These are phyloP conservation scores for Caenorhabditis auriculariae DNA, from an alignment of 2,888 invertebrate species.

Conservation along the genomic window DNA sequence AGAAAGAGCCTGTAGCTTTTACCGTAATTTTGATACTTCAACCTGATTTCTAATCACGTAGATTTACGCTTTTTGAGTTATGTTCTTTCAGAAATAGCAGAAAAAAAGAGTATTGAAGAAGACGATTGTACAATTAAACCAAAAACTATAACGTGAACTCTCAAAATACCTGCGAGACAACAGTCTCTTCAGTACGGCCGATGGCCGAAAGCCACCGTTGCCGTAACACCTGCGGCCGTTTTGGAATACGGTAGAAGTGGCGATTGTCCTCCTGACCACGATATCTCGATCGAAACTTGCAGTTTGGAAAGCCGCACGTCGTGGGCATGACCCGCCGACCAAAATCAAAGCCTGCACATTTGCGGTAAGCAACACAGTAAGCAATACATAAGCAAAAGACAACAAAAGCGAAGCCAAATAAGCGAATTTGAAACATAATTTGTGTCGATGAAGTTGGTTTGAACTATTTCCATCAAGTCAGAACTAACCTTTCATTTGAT, in stretches of 20 bases:
- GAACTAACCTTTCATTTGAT: too few relatives aligned
- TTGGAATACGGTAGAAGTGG: constrained; percentile 67
- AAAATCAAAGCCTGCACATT: constrained; percentile 3
- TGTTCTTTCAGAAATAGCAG: too few relatives aligned
- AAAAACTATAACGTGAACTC: constrained; percentile 9
- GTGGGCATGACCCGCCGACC: constrained; percentile 62
- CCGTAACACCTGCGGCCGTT: constrained; percentile 64
- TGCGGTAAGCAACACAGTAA: constrained; percentile 11
- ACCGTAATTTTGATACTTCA: too few relatives aligned
- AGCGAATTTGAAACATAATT: background rate
- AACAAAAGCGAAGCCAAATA: constrained; percentile 1
- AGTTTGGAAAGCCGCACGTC: constrained; percentile 66
- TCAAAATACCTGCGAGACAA: constrained; percentile 64
- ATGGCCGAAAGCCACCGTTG: constrained; percentile 65
- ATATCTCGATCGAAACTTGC: constrained; percentile 64
- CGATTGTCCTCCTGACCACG: constrained; percentile 66
- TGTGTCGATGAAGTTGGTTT: background rate
- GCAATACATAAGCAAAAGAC: constrained; percentile 4
- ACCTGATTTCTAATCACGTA: too few relatives aligned
- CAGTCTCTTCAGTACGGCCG: constrained; percentile 65
- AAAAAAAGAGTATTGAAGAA: too few relatives aligned
- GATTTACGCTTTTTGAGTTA: too few relatives aligned
- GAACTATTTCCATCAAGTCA: background rate
- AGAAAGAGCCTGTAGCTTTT: too few relatives aligned
- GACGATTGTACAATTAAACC: too few relatives aligned